phyloP scores from a whole-genome alignment of 2,888 invertebrate genomes.

The Amphipoea lucens region DNA sequence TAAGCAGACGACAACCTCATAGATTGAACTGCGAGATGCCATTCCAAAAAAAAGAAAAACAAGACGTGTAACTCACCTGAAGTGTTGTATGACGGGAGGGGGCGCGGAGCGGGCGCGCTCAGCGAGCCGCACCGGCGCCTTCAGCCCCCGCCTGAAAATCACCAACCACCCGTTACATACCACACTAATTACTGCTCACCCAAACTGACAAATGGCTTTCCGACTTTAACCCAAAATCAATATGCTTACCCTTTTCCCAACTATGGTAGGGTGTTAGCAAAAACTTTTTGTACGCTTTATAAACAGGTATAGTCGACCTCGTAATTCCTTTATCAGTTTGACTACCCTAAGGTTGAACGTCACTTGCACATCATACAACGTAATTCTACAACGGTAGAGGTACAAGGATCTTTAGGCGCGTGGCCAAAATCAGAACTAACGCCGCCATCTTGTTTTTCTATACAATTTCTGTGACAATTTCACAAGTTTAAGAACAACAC shows the following conservation, averaged over 20 bases:
- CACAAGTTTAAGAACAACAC: no score
- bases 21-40: no score
- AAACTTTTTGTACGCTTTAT: neutral
- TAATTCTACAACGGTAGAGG: neutral
- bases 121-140: conserved; percentile 86
- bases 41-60: no score
- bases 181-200: conserved; percentile 30
- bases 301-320: neutral
- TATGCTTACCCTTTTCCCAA: neutral
- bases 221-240: neutral
- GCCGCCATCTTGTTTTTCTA: no score
- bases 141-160: conserved; percentile 86
- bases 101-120: conserved; percentile 87
- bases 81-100: conserved; percentile 80
- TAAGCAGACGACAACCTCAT: no score
- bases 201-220: neutral
- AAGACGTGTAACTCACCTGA: conserved; percentile 70
- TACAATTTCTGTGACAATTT: no score
- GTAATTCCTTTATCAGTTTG: neutral
- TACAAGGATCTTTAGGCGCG: neutral
- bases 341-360: neutral
- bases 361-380: neutral
- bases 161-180: conserved; percentile 21
- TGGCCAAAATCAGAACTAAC: no score
- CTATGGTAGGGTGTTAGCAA: neutral